Percentiles rank a stretch among this genome's conserved stretches.
These are phyloP conservation scores for Timema cristinae DNA, from an alignment of 2,888 invertebrate species.

Conservation along the genomic window DNA sequence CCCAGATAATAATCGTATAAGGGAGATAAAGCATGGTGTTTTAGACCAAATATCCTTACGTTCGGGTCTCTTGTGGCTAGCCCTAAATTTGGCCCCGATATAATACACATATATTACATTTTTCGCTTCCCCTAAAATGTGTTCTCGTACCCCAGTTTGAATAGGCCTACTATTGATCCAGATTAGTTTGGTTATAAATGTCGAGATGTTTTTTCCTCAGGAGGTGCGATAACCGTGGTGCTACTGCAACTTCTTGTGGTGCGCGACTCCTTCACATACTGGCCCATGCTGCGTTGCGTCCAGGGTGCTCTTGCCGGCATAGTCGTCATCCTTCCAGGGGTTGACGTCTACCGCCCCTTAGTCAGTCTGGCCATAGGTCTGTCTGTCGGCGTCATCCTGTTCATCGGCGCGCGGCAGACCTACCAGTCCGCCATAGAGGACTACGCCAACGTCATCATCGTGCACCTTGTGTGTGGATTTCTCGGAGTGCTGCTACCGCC, in stretches of 20 bases:
- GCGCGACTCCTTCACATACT: constrained; percentile 37
- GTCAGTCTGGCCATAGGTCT: constrained; percentile 35
- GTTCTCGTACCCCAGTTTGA: no score
- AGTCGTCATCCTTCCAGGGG: constrained; percentile 40
- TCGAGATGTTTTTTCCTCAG: constrained; percentile 33
- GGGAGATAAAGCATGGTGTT: no score
- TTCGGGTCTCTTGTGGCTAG: no score
- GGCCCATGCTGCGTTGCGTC: constrained; percentile 42
- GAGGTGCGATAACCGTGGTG: constrained; percentile 27
- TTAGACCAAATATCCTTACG: no score
- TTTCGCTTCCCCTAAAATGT: no score
- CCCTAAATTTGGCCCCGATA: no score
- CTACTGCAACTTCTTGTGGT: constrained; percentile 31
- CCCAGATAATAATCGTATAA: no score
- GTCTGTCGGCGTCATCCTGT: no score
- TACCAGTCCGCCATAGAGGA: constrained; percentile 43
- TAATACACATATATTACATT: no score
- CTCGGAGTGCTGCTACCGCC: constrained; percentile 40
- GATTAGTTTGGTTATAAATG: no score
- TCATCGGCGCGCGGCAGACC: constrained; percentile 36
- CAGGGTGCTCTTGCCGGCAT: constrained; percentile 43
- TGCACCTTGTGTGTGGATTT: constrained; percentile 40
- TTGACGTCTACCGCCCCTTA: constrained; percentile 40
- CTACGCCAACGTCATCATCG: constrained; percentile 41
- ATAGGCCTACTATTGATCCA: no score